These are phyloP conservation scores for Drosophila asahinai DNA, from an alignment of 1,140 invertebrate species.

Conservation along the genomic window DNA sequence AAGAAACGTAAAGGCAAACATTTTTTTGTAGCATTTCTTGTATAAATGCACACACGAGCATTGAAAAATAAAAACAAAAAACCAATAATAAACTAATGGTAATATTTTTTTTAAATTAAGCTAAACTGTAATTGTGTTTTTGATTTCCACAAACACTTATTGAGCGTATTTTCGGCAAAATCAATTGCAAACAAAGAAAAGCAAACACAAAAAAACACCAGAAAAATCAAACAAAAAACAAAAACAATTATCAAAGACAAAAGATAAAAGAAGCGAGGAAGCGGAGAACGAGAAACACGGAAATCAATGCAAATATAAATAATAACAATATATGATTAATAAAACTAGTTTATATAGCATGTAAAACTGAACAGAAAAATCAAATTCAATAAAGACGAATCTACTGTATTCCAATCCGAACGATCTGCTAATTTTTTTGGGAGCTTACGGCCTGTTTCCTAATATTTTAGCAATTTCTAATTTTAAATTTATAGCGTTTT, in stretches of 20 bases:
- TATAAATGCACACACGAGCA: constrained; percentile 50
- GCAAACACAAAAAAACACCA: constrained; percentile 1
- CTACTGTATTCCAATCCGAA: constrained; percentile 76
- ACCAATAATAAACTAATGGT: constrained; percentile 27
- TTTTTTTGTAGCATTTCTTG: constrained; percentile 55
- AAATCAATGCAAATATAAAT: constrained; percentile 68
- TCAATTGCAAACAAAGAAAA: constrained; percentile 2
- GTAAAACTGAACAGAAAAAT: constrained; percentile 82
- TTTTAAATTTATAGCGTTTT: neutral
- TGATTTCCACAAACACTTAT: constrained; percentile 12
- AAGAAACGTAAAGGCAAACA: constrained; percentile 1
- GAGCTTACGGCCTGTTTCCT: too few relatives aligned
- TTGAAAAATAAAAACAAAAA: constrained; percentile 11
- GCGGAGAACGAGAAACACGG: neutral
- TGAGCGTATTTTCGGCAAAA: constrained; percentile 13
- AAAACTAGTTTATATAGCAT: constrained; percentile 80
- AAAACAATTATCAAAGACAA: constrained; percentile 33
- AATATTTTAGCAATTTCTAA: neutral
- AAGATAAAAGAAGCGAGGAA: constrained; percentile 8
- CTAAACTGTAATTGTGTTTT: constrained; percentile 40
- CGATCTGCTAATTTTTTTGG: neutral
- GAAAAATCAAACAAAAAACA: constrained; percentile 25
- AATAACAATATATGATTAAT: constrained; percentile 68
- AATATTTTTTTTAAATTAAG: constrained; percentile 53
- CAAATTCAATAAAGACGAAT: constrained; percentile 83